Percentiles rank a stretch among this genome's conserved stretches.
Evolutionary conservation across 1,140 invertebrate genomes (phyloP).

Genomic region (Halictus rubicundus): DNA sequence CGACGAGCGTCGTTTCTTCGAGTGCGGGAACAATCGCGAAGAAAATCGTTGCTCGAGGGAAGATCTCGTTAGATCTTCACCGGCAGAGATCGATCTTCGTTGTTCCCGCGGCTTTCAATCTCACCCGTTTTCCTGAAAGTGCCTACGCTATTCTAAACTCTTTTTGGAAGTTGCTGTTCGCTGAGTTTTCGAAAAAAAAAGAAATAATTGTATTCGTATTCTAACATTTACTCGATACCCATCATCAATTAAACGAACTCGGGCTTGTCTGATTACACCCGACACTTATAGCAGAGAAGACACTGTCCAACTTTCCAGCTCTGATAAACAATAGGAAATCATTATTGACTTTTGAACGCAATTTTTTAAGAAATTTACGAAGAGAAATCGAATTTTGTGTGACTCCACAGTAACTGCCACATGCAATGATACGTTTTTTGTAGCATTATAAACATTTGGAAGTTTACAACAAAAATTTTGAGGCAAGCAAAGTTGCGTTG

Average conservation of each 20-base stretch:
- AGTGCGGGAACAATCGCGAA: conserved; percentile 8
- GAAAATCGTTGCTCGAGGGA: no score
- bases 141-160: conserved; percentile 75
- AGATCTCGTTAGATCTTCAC: no score
- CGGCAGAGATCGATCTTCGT: background rate
- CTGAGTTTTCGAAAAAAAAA: conserved; percentile 48
- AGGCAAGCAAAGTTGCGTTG: no score
- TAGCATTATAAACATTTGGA: no score
- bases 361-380: no score
- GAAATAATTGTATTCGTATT: conserved; percentile 28
- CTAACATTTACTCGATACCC: conserved; percentile 46
- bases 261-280: background rate
- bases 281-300: background rate
- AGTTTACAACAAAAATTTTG: no score
- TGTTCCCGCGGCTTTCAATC: conserved; percentile 7
- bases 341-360: no score
- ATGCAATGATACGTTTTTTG: no score
- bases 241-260: conserved; percentile 28
- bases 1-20: background rate
- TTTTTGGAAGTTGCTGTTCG: conserved; percentile 53
- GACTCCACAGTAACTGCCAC: no score
- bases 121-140: conserved; percentile 75
- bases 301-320: no score
- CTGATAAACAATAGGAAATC: no score
- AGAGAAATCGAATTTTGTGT: no score